Base-by-base conservation (phyloP, 2,888 invertebrate genomes). In the Masnerella sp. region DNA sequence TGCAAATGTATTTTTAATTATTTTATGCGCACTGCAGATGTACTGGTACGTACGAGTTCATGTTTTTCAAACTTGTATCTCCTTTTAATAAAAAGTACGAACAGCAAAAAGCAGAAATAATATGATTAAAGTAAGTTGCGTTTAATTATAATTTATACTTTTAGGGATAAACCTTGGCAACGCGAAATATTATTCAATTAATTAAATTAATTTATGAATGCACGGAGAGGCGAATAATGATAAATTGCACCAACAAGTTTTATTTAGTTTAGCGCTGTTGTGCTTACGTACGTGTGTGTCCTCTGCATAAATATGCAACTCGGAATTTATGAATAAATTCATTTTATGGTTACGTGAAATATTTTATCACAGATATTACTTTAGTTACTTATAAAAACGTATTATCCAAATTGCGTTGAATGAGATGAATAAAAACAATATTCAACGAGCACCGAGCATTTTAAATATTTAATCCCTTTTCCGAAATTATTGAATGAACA, bases 111-210 rank as follows among this genome's bases (percentile, higher is more conserved):
- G 64, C 58, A 40, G 43, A 18, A 45, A 58, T 71, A 58, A 71
- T 71, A 47, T 71, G 52, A 71, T 65, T 65, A 65, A 72, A 67
- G 42, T 72, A 67, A 58, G 72, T 65, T 67, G 65, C 30, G 65
- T 42, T 72, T 72, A 56, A 72, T 67, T 72, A 67, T 72, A 72
- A 72, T 72, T 72, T 65, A 72, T 65, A 64, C 59, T 72, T 72
- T 64, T 65, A 45, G 40, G n/a, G 59, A 61, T 54, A 47, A 54
- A 58, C 38, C 40, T 54, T 51, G 34, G 47, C 40, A 32, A 43
- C 54, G 52, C 18, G 54, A 51, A 38, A 49, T 61, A 49, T 65
- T 65, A 67, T 61, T 72, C 67, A 61, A 67, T 72, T 65, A 72
- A 72, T 67, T 72, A 61, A 72, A 67, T 67, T 61, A 72, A 72